These are phyloP conservation scores for Hirtodrosophila cameraria DNA, from an alignment of 2,888 invertebrate species.

Conservation along the genomic window DNA sequence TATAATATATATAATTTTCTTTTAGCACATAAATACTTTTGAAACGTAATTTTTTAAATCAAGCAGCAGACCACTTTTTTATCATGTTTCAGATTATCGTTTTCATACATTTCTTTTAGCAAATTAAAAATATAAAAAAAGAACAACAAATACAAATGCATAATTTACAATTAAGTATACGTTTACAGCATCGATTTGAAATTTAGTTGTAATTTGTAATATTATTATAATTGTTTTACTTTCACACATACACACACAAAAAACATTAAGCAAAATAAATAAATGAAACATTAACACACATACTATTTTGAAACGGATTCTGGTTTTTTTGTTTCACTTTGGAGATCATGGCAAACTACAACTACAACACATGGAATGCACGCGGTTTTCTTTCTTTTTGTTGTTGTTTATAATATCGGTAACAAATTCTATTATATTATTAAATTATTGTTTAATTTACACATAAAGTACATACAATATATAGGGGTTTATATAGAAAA, in stretches of 20 bases:
- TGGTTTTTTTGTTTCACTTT: slow-evolving; percentile 4
- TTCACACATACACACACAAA: slow-evolving; percentile 37
- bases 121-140: too few relatives aligned
- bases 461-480: slow-evolving; percentile 8
- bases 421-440: slow-evolving; percentile 25
- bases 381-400: slow-evolving; percentile 13
- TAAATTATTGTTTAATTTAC: slow-evolving; percentile 8
- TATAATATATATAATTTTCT: slow-evolving; percentile 66
- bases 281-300: slow-evolving; percentile 72
- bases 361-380: slow-evolving; percentile 39
- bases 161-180: slow-evolving; percentile 71
- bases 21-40: slow-evolving; percentile 51
- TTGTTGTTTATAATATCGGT: slow-evolving; percentile 11
- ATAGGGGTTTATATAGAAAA: slow-evolving; percentile 40
- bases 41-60: slow-evolving; percentile 46
- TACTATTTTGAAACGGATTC: slow-evolving; percentile 26
- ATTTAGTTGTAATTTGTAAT: slow-evolving; percentile 69
- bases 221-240: slow-evolving; percentile 60
- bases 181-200: slow-evolving; percentile 53
- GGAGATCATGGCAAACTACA: slow-evolving; percentile 42
- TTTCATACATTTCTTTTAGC: slow-evolving; percentile 52
- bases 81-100: slow-evolving; percentile 41
- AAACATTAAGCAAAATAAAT: slow-evolving; percentile 66
- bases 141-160: slow-evolving; percentile 47
- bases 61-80: slow-evolving; percentile 60